These are phyloP conservation scores for Megalopta genalis DNA, from an alignment of 1,140 invertebrate species.

Conservation along the genomic window DNA sequence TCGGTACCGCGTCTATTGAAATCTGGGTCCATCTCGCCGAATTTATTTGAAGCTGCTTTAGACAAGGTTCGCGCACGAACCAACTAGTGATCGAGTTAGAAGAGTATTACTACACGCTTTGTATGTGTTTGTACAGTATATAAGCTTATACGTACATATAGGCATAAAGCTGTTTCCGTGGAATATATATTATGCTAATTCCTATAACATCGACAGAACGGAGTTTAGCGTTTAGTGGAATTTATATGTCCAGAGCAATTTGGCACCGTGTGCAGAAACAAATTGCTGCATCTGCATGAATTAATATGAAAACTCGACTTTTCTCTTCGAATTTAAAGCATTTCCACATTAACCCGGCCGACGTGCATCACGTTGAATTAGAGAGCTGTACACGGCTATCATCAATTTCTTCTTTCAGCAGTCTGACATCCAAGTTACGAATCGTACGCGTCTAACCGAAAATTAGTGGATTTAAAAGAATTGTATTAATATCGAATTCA, in stretches of 20 bases:
- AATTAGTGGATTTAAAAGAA: too few relatives aligned
- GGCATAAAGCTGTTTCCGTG: background rate
- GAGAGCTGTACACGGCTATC: too few relatives aligned
- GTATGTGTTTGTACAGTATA: too few relatives aligned
- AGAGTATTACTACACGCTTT: background rate
- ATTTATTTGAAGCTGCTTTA: background rate
- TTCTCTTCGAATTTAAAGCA: background rate
- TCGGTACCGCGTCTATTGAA: background rate
- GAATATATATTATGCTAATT: constrained; percentile 6
- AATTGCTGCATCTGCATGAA: background rate
- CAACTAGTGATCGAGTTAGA: constrained; percentile 2
- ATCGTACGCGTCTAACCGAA: too few relatives aligned
- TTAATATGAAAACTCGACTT: background rate
- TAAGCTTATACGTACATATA: too few relatives aligned
- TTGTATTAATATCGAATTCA: too few relatives aligned
- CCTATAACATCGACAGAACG: background rate
- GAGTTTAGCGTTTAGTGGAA: background rate
- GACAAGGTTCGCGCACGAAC: background rate
- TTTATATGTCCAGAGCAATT: background rate
- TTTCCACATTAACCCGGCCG: too few relatives aligned
- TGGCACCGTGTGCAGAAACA: background rate
- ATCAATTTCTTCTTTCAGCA: too few relatives aligned
- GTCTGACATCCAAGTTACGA: too few relatives aligned
- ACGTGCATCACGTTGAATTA: too few relatives aligned
- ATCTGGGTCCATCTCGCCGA: background rate